A percentile compares a stretch with the other conserved stretches of the same genome.
phyloP scores from a whole-genome alignment of 2,888 invertebrate species.

The Fragum sueziense region DNA sequence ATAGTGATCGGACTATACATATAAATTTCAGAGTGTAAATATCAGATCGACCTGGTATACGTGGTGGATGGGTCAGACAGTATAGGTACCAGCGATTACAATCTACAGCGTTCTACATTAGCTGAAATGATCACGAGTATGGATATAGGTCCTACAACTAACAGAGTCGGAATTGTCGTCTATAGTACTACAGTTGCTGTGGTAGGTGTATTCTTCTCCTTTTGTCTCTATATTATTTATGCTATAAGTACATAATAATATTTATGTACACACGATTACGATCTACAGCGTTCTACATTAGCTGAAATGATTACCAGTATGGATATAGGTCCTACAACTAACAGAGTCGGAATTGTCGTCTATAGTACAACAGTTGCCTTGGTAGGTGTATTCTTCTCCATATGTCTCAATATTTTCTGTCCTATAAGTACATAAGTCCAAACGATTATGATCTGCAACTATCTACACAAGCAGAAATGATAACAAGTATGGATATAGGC shows the following conservation, averaged over 20 bases:
- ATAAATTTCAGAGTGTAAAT: constrained; percentile 68
- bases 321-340: constrained; percentile 50
- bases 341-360: constrained; percentile 60
- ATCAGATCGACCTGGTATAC: constrained; percentile 69
- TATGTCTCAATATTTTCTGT: too few species aligned
- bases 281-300: constrained; percentile 62
- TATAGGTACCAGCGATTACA: constrained; percentile 63
- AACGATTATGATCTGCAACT: constrained; percentile 65
- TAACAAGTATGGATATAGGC: constrained; percentile 62
- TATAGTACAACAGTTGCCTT: constrained; percentile 59
- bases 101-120: constrained; percentile 62
- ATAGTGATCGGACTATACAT: too few species aligned
- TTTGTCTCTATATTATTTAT: too few species aligned
- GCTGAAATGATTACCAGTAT: constrained; percentile 60
- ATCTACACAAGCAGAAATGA: constrained; percentile 56
- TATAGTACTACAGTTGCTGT: constrained; percentile 59
- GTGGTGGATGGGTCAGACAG: constrained; percentile 75
- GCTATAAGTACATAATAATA: too few species aligned
- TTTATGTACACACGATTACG: too few species aligned
- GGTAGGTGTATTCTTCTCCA: too few species aligned
- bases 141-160: constrained; percentile 50
- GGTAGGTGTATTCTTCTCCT: too few species aligned
- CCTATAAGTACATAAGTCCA: constrained; percentile 60
- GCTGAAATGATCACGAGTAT: constrained; percentile 59
- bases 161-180: constrained; percentile 60